Evolutionary conservation across 1,140 invertebrate genomes (phyloP).

Genomic region (Dendroctonus valens): DNA sequence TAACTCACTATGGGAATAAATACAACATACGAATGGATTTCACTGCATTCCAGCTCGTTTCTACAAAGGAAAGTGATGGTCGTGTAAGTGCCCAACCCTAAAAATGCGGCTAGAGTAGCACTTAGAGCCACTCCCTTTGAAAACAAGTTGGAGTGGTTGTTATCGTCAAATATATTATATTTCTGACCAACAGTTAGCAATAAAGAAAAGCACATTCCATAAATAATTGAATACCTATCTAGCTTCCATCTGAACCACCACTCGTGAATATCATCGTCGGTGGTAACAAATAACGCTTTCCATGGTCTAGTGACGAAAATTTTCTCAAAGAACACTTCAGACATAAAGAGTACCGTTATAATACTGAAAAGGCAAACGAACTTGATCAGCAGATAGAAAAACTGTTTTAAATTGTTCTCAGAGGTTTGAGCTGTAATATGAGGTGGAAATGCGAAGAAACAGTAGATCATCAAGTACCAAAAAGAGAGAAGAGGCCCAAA

Average conservation of each 20-base stretch:
- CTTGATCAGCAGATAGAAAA: slow-evolving; percentile 86
- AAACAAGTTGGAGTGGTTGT: slow-evolving; percentile 80
- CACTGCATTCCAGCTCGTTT: slow-evolving; percentile 85
- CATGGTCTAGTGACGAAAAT: slow-evolving; percentile 92
- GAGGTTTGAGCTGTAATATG: slow-evolving; percentile 64
- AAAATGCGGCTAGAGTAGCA: slow-evolving; percentile 66
- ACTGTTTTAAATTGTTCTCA: slow-evolving; percentile 74
- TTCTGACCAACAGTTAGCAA: slow-evolving; percentile 75
- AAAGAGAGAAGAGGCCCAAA: slow-evolving; percentile 94
- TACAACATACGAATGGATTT: slow-evolving; percentile 90
- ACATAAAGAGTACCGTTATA: slow-evolving; percentile 83
- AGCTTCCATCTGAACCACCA: slow-evolving; percentile 96
- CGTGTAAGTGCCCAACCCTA: slow-evolving; percentile 74
- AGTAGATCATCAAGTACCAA: slow-evolving; percentile 86
- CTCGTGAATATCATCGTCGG: slow-evolving; percentile 91
- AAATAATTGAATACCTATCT: slow-evolving; percentile 86
- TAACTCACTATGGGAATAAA: slow-evolving; percentile 90
- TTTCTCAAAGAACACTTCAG: slow-evolving; percentile 95
- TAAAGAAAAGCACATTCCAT: slow-evolving; percentile 87
- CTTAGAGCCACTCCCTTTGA: slow-evolving; percentile 63
- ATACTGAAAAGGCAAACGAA: slow-evolving; percentile 80
- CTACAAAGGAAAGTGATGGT: slow-evolving; percentile 83
- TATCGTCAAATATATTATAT: slow-evolving; percentile 79
- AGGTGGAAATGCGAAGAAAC: slow-evolving; percentile 72
- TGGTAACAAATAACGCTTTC: slow-evolving; percentile 95